Percentiles rank a stretch among this genome's conserved stretches.
phyloP scores from a whole-genome alignment of 2,888 invertebrate genomes.

The Megastigmus dorsalis region DNA sequence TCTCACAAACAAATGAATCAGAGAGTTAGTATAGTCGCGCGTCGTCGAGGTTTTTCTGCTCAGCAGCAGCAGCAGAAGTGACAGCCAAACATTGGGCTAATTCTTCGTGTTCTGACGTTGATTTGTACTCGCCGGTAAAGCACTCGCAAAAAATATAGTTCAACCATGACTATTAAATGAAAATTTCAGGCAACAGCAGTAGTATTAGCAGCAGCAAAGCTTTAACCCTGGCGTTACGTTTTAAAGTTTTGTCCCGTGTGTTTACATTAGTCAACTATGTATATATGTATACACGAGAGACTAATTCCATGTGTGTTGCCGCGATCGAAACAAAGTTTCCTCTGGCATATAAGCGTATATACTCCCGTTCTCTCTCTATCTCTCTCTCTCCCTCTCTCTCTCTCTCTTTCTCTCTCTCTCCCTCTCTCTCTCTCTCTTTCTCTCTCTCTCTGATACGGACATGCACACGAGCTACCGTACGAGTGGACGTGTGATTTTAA shows the following conservation, averaged over 20 bases:
- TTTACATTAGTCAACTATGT: constrained; percentile 34
- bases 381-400: no score
- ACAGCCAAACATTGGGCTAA: constrained; percentile 21
- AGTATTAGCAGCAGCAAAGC: constrained; percentile 17
- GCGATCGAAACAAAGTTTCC: constrained; percentile 47
- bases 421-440: no score
- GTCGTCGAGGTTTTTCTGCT: constrained; percentile 18
- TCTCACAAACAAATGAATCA: constrained; percentile 46
- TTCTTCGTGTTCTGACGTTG: constrained; percentile 33
- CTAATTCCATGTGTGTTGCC: constrained; percentile 36
- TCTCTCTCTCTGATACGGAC: constrained; percentile 40
- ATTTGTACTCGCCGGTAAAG: constrained; percentile 31
- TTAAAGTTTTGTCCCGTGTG: constrained; percentile 40
- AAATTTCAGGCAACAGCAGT: constrained; percentile 10
- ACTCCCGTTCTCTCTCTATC: no score
- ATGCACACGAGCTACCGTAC: not conserved
- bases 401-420: no score
- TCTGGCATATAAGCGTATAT: no score
- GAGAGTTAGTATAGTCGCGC: no score
- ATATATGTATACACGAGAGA: not conserved
- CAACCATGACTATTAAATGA: constrained; percentile 34
- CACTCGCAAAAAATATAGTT: constrained; percentile 18
- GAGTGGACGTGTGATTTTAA: constrained; percentile 29
- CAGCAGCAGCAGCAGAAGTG: no score
- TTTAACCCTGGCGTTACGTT: constrained; percentile 37